Percentiles rank a stretch among this genome's conserved stretches.
Conservation (phyloP, 2,888 invertebrate genomes). For the Caradrina kadenii region DNA sequence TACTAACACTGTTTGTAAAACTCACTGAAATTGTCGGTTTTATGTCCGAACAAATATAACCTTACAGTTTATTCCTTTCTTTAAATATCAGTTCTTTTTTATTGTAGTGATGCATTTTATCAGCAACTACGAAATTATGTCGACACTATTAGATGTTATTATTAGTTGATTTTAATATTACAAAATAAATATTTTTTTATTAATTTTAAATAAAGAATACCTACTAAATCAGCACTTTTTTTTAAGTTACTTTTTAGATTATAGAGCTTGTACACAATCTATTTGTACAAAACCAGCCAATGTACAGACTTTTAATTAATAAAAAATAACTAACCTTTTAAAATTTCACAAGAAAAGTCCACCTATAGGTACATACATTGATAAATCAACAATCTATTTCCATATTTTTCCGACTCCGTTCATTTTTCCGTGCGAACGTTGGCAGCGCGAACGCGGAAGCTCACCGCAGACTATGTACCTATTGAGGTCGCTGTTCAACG, state of each 20-base stretch:
- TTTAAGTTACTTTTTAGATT: too few relatives aligned
- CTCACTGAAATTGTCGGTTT: not conserved
- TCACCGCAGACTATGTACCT: not conserved
- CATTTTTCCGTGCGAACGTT: slow-evolving; percentile 51
- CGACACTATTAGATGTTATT: too few relatives aligned
- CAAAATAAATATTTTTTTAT: too few relatives aligned
- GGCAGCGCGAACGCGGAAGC: slow-evolving; percentile 58
- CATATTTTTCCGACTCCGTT: slow-evolving; percentile 36
- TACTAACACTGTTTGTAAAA: not conserved
- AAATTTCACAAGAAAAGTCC: not conserved
- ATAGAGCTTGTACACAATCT: too few relatives aligned
- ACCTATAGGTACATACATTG: slow-evolving; percentile 21
- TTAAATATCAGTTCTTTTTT: not conserved
- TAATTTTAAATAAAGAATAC: too few relatives aligned
- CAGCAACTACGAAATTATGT: too few relatives aligned
- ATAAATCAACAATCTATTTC: slow-evolving; percentile 55
- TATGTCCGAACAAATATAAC: not conserved
- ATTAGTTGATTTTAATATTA: too few relatives aligned
- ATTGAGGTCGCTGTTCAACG: slow-evolving; percentile 51
- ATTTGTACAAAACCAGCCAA: too few relatives aligned
- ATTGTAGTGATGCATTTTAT: not conserved
- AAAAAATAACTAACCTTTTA: slow-evolving; percentile 7
- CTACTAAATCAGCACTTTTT: too few relatives aligned
- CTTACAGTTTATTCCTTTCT: too few relatives aligned
- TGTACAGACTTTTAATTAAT: too few relatives aligned